Percentiles rank a stretch among this genome's conserved stretches.
These are phyloP conservation scores for Argynnis bischoffii DNA, from an alignment of 2,888 invertebrate species.

Conservation along the genomic window DNA sequence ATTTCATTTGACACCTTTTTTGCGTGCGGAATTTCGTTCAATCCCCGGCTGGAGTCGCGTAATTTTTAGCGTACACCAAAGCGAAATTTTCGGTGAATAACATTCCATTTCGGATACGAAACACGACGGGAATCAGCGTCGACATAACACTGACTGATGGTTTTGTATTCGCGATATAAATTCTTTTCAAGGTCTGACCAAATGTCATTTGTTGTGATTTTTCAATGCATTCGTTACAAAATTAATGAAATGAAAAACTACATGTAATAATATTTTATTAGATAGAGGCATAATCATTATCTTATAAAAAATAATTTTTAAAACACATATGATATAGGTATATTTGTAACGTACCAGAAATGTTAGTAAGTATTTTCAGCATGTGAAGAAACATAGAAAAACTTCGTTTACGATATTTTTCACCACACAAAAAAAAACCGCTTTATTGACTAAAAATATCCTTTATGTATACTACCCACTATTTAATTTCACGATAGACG, in stretches of 20 bases:
- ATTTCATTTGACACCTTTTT: conserved; percentile 83
- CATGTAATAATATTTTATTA: not conserved
- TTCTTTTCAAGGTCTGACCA: conserved; percentile 67
- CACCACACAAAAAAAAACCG: too few species aligned
- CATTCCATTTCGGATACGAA: conserved; percentile 79
- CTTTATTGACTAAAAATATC: too few species aligned
- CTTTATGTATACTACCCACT: too few species aligned
- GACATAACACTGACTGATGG: conserved; percentile 77
- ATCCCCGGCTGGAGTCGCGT: conserved; percentile 74
- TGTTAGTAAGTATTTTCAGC: too few species aligned
- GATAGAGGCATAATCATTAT: too few species aligned
- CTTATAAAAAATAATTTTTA: too few species aligned
- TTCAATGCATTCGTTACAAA: conserved; percentile 29
- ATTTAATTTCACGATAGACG: conserved; percentile 43
- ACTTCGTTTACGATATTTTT: not conserved
- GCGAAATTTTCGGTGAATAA: conserved; percentile 78
- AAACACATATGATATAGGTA: too few species aligned
- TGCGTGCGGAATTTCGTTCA: conserved; percentile 79
- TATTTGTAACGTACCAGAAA: too few species aligned
- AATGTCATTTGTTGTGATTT: conserved; percentile 47
- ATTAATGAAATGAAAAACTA: not conserved
- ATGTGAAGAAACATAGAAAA: not conserved
- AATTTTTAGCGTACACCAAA: conserved; percentile 79
- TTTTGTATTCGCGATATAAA: conserved; percentile 65
- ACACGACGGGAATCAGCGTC: conserved; percentile 79